Conservation (phyloP, 2,888 invertebrate genomes). For the Pristionchus exspectatus region DNA sequence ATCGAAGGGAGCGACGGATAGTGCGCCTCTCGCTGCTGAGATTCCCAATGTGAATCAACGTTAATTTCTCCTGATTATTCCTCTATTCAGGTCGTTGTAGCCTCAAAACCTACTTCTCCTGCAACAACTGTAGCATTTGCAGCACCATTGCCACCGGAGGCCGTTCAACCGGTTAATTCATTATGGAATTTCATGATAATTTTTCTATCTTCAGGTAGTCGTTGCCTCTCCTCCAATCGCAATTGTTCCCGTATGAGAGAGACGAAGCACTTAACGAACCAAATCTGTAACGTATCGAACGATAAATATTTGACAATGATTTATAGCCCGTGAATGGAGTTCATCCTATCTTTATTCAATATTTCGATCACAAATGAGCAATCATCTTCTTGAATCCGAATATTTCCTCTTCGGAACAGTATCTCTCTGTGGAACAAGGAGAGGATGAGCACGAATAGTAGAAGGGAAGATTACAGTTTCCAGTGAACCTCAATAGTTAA, state of each 20-base stretch:
- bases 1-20: not conserved
- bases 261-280: not conserved
- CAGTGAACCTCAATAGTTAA: conserved; percentile 12
- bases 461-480: conserved; percentile 28
- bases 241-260: not conserved
- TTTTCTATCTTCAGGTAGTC: not conserved
- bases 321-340: not conserved
- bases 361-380: not conserved
- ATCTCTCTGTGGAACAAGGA: conserved; percentile 37
- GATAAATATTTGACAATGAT: conserved; percentile 42
- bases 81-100: not conserved
- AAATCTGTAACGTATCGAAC: conserved; percentile 12
- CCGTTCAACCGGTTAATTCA: not conserved
- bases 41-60: not conserved
- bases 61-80: not conserved
- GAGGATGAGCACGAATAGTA: conserved; percentile 1
- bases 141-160: not conserved
- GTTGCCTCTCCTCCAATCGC: not conserved
- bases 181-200: not conserved
- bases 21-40: not conserved
- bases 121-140: not conserved
- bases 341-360: not conserved
- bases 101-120: not conserved
- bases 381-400: conserved; percentile 26
- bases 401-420: conserved; percentile 12